A percentile compares a stretch with the other conserved stretches of the same genome.
phyloP scores from a whole-genome alignment of 2,797 vertebrate species.

The Benthosema pterotum region DNA sequence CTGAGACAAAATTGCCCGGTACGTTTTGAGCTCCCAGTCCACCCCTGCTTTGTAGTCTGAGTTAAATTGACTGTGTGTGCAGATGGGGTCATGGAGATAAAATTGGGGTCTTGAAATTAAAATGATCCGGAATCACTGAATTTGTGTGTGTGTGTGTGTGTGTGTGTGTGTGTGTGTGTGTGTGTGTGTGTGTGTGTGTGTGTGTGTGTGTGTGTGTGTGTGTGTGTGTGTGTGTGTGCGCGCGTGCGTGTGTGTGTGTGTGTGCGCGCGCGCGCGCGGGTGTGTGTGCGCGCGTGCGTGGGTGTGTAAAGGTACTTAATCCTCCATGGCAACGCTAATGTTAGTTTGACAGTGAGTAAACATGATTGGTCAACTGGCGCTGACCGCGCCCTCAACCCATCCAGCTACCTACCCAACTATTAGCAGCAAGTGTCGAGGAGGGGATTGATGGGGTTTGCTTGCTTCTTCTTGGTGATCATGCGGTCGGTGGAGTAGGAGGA shows the following conservation, averaged over 20 bases:
- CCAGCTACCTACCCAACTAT: constrained; percentile 72
- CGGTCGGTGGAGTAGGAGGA: constrained; percentile 14
- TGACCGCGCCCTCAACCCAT: constrained; percentile 82
- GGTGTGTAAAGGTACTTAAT: constrained; percentile 28
- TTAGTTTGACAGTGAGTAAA: constrained; percentile 47
- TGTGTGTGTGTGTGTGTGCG: constrained; percentile 5
- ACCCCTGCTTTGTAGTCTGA: too few relatives aligned
- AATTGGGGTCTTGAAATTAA: too few relatives aligned
- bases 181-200: constrained; percentile 3
- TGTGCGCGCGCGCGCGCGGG: neutral
- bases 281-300: neutral
- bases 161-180: neutral
- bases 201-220: constrained; percentile 3
- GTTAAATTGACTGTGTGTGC: too few relatives aligned
- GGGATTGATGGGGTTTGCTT: constrained; percentile 58
- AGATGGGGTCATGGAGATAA: too few relatives aligned
- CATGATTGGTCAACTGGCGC: constrained; percentile 78
- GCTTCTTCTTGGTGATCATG: constrained; percentile 54
- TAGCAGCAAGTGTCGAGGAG: constrained; percentile 72
- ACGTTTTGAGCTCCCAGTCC: too few relatives aligned
- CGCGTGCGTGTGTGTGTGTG: neutral
- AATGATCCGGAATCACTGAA: too few relatives aligned
- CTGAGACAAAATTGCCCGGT: too few relatives aligned
- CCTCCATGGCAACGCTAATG: constrained; percentile 59
- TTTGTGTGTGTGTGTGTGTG: neutral